Conservation (phyloP, 2,797 vertebrate species). For the Glossophaga mutica region DNA sequence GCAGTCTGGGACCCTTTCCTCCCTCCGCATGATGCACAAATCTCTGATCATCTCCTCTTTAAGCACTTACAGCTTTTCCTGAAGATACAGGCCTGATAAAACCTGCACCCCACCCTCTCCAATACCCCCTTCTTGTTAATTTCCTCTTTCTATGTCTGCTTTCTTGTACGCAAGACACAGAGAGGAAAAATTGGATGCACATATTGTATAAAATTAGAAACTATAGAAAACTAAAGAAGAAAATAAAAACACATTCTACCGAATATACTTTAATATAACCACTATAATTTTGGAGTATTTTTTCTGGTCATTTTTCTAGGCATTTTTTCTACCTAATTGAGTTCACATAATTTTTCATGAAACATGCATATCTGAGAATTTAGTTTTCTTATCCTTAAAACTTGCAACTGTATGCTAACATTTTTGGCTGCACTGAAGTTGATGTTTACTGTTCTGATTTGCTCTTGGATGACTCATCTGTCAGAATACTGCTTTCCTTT, state of each 20-base stretch:
- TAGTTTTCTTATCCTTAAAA: neutral
- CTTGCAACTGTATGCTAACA: neutral
- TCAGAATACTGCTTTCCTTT: neutral
- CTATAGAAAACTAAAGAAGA: neutral
- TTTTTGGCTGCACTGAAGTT: neutral
- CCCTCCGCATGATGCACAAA: neutral
- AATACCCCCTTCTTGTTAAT: neutral
- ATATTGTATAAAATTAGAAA: neutral
- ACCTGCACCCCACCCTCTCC: neutral
- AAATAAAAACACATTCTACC: neutral
- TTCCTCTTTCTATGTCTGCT: neutral
- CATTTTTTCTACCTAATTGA: neutral
- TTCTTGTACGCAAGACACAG: neutral
- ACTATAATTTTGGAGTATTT: neutral
- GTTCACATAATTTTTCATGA: neutral
- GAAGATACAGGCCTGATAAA: neutral
- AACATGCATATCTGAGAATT: neutral
- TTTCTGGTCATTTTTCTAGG: neutral
- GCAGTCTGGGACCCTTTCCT: neutral
- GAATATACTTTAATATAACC: neutral
- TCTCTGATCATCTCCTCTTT: neutral
- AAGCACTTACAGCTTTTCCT: neutral
- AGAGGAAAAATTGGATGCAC: neutral
- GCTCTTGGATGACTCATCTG: neutral
- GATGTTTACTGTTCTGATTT: neutral